These are phyloP conservation scores for Phortica okadai DNA, from an alignment of 2,888 invertebrate species.

Conservation along the genomic window DNA sequence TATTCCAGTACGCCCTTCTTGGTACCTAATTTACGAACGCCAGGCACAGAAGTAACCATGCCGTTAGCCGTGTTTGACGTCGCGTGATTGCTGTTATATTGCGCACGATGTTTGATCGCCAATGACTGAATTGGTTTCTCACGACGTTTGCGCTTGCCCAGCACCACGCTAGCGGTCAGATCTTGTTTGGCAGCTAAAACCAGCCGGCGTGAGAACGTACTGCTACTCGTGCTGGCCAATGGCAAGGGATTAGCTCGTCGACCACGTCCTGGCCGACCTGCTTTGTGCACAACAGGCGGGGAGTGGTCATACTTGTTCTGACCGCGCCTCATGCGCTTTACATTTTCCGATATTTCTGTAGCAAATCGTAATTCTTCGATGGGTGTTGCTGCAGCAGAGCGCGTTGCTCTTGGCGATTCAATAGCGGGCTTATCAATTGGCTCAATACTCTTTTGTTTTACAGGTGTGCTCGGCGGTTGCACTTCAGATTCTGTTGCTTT, in stretches of 20 bases:
- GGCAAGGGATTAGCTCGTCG: neutral
- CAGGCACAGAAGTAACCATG: slow-evolving; percentile 36
- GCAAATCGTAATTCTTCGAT: slow-evolving; percentile 73
- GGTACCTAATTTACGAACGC: slow-evolving; percentile 68
- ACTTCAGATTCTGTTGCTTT: slow-evolving; percentile 14
- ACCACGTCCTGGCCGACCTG: slow-evolving; percentile 33
- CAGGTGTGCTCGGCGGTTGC: slow-evolving; percentile 35
- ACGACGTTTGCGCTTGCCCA: slow-evolving; percentile 53
- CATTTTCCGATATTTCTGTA: slow-evolving; percentile 75
- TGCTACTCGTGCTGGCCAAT: neutral
- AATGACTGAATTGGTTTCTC: slow-evolving; percentile 28
- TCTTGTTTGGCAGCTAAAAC: slow-evolving; percentile 38
- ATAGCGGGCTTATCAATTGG: neutral
- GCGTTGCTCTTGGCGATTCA: slow-evolving; percentile 55
- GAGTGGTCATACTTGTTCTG: slow-evolving; percentile 72
- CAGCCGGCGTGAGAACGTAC: slow-evolving; percentile 48
- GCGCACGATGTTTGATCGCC: slow-evolving; percentile 29
- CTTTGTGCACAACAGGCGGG: slow-evolving; percentile 48
- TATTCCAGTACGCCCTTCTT: slow-evolving; percentile 72
- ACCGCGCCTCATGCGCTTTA: slow-evolving; percentile 74
- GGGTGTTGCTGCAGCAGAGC: slow-evolving; percentile 68
- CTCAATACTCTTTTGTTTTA: slow-evolving; percentile 44
- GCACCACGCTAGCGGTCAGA: slow-evolving; percentile 34
- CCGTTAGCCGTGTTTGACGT: neutral
- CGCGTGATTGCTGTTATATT: slow-evolving; percentile 21